Base-by-base conservation (phyloP, 2,888 invertebrate species). In the Nomada fabriciana region DNA sequence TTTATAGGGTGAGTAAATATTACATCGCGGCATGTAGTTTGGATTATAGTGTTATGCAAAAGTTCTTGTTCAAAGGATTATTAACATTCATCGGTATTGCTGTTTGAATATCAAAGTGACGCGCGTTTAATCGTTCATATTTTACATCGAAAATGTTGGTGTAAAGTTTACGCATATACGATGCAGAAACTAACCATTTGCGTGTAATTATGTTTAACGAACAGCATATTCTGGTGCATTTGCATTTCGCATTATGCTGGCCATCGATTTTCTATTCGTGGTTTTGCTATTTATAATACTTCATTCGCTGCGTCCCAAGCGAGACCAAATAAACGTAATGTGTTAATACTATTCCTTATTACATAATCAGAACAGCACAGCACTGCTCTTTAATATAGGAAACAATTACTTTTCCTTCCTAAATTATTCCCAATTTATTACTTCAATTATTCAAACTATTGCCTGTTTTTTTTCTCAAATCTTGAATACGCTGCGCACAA, bases 171-270 rank as follows among this genome's bases (percentile, higher is more conserved):
- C 15, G 15, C 36, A 42, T 36, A 15, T 23, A 36, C 10, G 13
- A 47, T 13, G 18, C 2, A 25, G 11, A 69, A 43, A 47, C 4
- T 43, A 59, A n/a, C 43, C 43, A 29, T 69, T 69, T 9, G 15
- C 43, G 23, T 20, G 5, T 75, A 75, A 75, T 68, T 75, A 52
- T 29, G 23, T 75, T 60, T 52, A 42, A 52, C n/a, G 68, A 53
- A 75, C 53, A 68, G 50, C 20, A 60, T 36, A 29, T n/a, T 43
- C 47, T 25, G 13, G 25, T 7, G 13, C 47, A 63, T 70, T 70
- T 43, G 47, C 47, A 47, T 47, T 59, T 29, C 59, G 20, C n/a
- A 4, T 59, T 43, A 0, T 47, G 15, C 10, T 47, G 13, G 18
- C 25, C 23, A 18, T 57, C 18, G 25, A 42, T 43, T 5, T 10